Evolutionary conservation across 2,113 vertebrate species (phyloP), one percentile per base, ranked within the genome.

Genomic region (Morone chrysops): DNA sequence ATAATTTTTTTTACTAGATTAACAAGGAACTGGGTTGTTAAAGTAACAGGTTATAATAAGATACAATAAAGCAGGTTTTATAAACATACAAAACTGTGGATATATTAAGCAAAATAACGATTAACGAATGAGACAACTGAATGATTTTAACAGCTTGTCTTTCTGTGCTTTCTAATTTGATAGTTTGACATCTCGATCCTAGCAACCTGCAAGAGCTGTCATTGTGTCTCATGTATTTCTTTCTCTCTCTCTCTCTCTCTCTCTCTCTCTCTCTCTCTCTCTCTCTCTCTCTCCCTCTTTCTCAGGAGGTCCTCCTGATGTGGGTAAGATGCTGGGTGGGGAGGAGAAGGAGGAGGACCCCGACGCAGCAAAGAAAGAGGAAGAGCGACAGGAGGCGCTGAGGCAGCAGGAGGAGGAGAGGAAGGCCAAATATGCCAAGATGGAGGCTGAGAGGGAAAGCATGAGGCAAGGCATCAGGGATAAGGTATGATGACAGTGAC

Each of bases 331-430:
- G 98, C 92, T 99, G 81, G 98, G 98, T 7, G 97, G 98, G 0
- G 98, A 99, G 90, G 97, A 99, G 90, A 97, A 98, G 84, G 98
- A 99, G 84, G 97, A 99, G 89, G 98, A 99, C 79, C 98, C 98
- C 0, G 98, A 99, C 0, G 98, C 98, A 0, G 98, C 98, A 84
- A 97, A 97, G 91, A 99, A 99, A 85, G 98, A 99, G 82, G 98
- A 99, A 70, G 97, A 99, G 87, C 89, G 97, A 82, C 98, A 99
- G 95, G 98, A 99, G 78, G 98, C 98, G 0, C 95, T 99, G 78
- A 96, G 96, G 88, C 98, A 99, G 93, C 96, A 99, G 94, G 98
- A 99, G 90, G 98, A 99, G 41, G 98, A 99, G 89, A 96, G 98
- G 91, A 99, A 99, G 93, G 97, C 94, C 91, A 99, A 99, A 91